A percentile compares a stretch with the other conserved stretches of the same genome.
phyloP scores from a whole-genome alignment of 1,140 invertebrate genomes.

The Coboldia fuscipes region DNA sequence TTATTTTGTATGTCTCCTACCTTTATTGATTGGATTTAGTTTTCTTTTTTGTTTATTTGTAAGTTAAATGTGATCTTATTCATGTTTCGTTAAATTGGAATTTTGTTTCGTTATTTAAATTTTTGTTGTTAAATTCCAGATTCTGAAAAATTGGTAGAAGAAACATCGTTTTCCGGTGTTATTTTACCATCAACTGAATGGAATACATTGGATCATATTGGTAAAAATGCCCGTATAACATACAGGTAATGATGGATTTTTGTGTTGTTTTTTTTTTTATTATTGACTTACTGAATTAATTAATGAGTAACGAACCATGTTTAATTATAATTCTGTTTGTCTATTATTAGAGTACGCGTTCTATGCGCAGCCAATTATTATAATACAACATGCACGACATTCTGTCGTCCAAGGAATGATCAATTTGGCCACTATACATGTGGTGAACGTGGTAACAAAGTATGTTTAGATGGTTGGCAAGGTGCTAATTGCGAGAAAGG shows the following conservation, averaged over 20 bases:
- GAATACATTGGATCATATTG: slow-evolving; percentile 71
- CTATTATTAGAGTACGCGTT: slow-evolving; percentile 41
- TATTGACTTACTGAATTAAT: not conserved
- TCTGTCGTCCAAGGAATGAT: slow-evolving; percentile 79
- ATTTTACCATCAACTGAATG: slow-evolving; percentile 71
- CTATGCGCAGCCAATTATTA: slow-evolving; percentile 82
- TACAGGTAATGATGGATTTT: slow-evolving; percentile 30
- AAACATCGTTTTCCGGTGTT: slow-evolving; percentile 74
- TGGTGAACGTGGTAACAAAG: slow-evolving; percentile 67
- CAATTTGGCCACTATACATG: slow-evolving; percentile 88
- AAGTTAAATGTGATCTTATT: too few species aligned
- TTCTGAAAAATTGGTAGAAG: slow-evolving; percentile 55
- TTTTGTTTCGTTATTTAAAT: too few species aligned
- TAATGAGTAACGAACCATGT: not conserved
- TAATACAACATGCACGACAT: slow-evolving; percentile 82
- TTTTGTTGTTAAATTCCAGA: slow-evolving; percentile 23
- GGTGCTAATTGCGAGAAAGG: slow-evolving; percentile 80
- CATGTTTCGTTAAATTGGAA: too few species aligned
- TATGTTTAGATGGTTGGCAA: slow-evolving; percentile 82
- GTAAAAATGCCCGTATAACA: slow-evolving; percentile 46
- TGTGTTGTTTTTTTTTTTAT: not conserved
- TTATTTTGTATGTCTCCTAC: too few species aligned
- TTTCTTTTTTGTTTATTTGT: too few species aligned
- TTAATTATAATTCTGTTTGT: not conserved
- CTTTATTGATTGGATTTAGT: too few species aligned